A percentile compares a stretch with the other conserved stretches of the same genome.
Conservation (phyloP, 1,140 invertebrate genomes). For the Metaphire vulgaris region DNA sequence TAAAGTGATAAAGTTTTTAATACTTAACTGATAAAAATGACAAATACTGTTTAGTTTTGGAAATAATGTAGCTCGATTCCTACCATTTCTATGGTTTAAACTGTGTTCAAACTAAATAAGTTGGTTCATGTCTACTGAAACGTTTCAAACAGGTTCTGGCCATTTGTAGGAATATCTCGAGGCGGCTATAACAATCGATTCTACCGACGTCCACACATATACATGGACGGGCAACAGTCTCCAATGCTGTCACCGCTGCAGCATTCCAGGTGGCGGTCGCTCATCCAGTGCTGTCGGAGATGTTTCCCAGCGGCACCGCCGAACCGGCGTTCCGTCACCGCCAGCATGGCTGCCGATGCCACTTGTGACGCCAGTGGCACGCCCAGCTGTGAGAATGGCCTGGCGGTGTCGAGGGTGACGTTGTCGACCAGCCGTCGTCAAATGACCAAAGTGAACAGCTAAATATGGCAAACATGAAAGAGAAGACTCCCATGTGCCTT, state of each 20-base stretch:
- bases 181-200: not conserved
- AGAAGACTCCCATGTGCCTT: slow-evolving; percentile 98
- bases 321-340: not conserved
- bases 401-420: not conserved
- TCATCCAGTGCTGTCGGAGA: not conserved
- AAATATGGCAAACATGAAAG: slow-evolving; percentile 55
- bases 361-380: not conserved
- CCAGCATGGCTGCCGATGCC: not conserved
- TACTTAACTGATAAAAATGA: not conserved
- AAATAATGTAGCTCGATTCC: not conserved
- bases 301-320: not conserved
- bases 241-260: not conserved
- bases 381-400: not conserved
- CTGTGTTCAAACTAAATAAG: too few species aligned
- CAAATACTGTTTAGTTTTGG: not conserved
- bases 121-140: too few species aligned
- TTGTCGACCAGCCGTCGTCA: not conserved
- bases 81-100: not conserved
- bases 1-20: not conserved
- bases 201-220: not conserved
- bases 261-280: too few species aligned
- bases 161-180: not conserved
- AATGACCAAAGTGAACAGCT: not conserved
- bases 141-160: not conserved
- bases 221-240: not conserved